Conservation (phyloP, 2,888 invertebrate species). For the Netelia melanura region DNA sequence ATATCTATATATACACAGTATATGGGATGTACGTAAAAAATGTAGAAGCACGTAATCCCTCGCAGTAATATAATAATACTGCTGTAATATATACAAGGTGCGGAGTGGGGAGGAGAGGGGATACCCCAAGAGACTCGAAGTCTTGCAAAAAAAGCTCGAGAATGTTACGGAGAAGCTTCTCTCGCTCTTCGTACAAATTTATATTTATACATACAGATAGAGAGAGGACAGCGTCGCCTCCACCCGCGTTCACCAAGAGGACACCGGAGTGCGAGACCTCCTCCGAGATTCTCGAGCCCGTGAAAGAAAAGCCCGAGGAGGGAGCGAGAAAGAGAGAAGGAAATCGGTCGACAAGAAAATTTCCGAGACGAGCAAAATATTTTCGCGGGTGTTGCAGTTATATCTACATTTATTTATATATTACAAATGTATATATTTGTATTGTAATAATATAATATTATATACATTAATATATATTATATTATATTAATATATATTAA, state of each 20-base stretch:
- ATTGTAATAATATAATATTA: too few relatives aligned
- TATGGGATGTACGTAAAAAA: neutral
- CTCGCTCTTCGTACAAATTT: neutral
- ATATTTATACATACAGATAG: too few relatives aligned
- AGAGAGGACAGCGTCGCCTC: neutral
- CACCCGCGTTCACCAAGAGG: neutral
- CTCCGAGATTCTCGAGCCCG: constrained; percentile 49
- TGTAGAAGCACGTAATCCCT: constrained; percentile 25
- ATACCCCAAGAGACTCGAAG: constrained; percentile 6
- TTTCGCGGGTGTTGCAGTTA: constrained; percentile 25
- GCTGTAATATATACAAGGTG: constrained; percentile 11
- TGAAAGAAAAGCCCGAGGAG: constrained; percentile 10
- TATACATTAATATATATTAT: too few relatives aligned
- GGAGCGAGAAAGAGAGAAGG: neutral
- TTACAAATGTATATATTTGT: too few relatives aligned
- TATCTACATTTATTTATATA: too few relatives aligned
- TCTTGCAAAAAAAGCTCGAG: constrained; percentile 50
- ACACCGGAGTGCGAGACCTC: constrained; percentile 46
- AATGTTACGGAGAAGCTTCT: constrained; percentile 35
- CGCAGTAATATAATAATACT: constrained; percentile 34
- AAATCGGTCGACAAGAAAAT: neutral
- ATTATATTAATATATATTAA: too few relatives aligned
- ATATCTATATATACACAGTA: neutral
- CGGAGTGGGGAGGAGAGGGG: neutral
- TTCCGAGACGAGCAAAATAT: constrained; percentile 20